Evolutionary conservation across 2,113 vertebrate species (phyloP), one percentile per base, ranked within the genome.

Genomic region (Euleptes europaea): DNA sequence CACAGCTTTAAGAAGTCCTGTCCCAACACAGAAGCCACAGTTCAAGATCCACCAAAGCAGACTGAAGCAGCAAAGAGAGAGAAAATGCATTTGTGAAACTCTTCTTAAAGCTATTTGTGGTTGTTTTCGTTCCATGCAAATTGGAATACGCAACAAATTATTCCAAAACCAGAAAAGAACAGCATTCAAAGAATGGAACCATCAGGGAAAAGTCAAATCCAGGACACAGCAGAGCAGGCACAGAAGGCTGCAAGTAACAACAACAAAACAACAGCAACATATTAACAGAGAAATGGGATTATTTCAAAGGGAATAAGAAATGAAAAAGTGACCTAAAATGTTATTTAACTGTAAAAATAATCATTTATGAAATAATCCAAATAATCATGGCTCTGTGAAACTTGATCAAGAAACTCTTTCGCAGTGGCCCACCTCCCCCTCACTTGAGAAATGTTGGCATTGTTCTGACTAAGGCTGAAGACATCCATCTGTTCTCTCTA

Each of bases 101-200:
- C 31, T 71, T 94, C 51, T 88, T 71, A 78, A 92, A 83, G 84
- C 90, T 91, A 82, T 8, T 92, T 89, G 60, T 89, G 42, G 54
- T 92, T 93, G 38, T 67, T 89, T 84, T 92, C 86, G 28, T 71
- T 84, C 60, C 84, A 85, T 90, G 88, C 44, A 92, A 95, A 94
- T 90, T 83, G 54, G 92, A 88, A n/a, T 84, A 80, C 88, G 82
- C 93, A 95, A 86, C 28, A 93, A 88, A 91, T 93, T 89, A 83
- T 90, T 93, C 85, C 87, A 87, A 79, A 91, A 93, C 92, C 57
- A 92, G 86, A 69, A 49, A 91, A 90, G 84, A 94, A 82, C 11
- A 90, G 2, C 71, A 78, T 51, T 60, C 91, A 88, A 93, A 92
- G 69, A 94, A 86, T 17, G 54, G 71, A 51, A 49, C 76, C 74